Base-by-base conservation (phyloP, 2,888 invertebrate genomes). In the Papilio elwesi region DNA sequence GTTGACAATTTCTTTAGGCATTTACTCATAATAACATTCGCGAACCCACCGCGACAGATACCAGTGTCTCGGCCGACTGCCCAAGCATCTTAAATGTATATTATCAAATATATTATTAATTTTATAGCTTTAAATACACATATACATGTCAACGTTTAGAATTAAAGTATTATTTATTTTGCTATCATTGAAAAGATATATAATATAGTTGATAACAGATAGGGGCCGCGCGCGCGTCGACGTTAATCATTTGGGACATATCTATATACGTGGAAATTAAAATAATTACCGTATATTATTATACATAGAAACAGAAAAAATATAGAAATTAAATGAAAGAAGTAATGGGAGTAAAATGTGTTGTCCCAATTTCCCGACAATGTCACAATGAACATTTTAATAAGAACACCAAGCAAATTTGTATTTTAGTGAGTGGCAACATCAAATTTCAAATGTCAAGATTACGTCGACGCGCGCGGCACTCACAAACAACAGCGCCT, bases 401-500 rank as follows among this genome's bases (percentile, higher is more conserved):
- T 0, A 55, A 55, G 11, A 0, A 2, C 26, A 11, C 26, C 11
- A 26, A 26, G 16, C 15, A 15, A 15, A 15, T 2, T 4, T 9
- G 9, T 53, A 8, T 53, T 53, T 11, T 38, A 52, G 52, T 4
- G 57, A 59, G 65, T 74, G 62, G 73, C 74, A 78, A 76, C 71
- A 74, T 63, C 67, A 71, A 69, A 73, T 53, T 15, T 5, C 8
- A 59, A 64, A 49, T 15, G 55, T 70, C 73, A 74, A 76, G 63
- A 74, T 43, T 72, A 64, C 75, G 78, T 81, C 88, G 87, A 81
- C 89, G 88, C 78, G 83, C 87, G 83, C 78, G 83, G 85, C 88
- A 81, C 87, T 49, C 86, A 78, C 85, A 87, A 88, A 90, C 92
- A 93, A 93, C 93, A 91, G 91, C 90, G 90, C 92, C 93, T 93